Evolutionary conservation across 1,140 invertebrate genomes (phyloP).

Genomic region (Propsilocerus akamusi): DNA sequence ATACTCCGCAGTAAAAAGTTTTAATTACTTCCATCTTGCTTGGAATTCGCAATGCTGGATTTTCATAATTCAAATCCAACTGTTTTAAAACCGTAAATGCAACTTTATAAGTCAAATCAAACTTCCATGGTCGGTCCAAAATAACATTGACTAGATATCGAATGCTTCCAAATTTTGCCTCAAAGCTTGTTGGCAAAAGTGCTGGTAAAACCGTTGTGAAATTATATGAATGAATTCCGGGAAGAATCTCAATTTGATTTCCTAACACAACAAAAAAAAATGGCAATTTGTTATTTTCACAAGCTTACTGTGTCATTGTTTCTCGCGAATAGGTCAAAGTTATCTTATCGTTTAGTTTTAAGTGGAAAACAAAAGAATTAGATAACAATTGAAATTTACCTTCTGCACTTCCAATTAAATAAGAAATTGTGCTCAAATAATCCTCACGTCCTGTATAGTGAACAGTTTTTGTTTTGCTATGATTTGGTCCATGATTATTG

Average conservation of each 20-base stretch:
- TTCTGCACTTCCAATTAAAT: background rate
- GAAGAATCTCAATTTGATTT: conserved; percentile 30
- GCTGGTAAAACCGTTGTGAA: conserved; percentile 34
- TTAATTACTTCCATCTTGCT: background rate
- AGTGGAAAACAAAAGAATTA: too few relatives aligned
- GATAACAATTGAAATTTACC: too few relatives aligned
- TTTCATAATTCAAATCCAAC: conserved; percentile 41
- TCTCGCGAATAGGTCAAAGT: too few relatives aligned
- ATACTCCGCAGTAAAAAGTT: background rate
- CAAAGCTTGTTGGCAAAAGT: conserved; percentile 48
- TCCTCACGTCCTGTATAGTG: background rate
- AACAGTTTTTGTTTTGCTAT: background rate
- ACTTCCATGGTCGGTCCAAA: conserved; percentile 54
- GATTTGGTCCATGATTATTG: too few relatives aligned
- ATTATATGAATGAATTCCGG: conserved; percentile 35
- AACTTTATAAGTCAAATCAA: conserved; percentile 49
- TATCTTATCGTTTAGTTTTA: too few relatives aligned
- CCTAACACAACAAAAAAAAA: conserved; percentile 16
- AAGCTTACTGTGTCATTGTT: too few relatives aligned
- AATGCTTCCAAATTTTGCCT: conserved; percentile 44
- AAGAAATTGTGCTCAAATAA: background rate
- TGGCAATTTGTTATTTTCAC: background rate
- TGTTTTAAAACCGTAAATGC: conserved; percentile 51
- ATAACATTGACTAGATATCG: conserved; percentile 44
- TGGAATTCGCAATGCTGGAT: conserved; percentile 6